These are phyloP conservation scores for Dioctria linearis DNA, from an alignment of 2,888 invertebrate genomes.

Conservation along the genomic window DNA sequence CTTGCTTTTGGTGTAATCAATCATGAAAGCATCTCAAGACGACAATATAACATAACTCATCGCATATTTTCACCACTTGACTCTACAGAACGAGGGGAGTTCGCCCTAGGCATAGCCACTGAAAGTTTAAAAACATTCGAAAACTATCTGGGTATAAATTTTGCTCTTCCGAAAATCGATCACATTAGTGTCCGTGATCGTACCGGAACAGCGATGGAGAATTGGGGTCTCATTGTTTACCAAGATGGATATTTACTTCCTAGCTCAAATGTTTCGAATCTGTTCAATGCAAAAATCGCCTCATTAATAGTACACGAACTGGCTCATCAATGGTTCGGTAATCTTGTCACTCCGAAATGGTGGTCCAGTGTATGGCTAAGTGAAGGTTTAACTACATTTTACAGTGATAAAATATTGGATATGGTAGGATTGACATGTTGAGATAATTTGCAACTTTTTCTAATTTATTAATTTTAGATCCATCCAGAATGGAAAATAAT, in stretches of 20 bases:
- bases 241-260: slow-evolving; percentile 67
- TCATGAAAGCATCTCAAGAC: slow-evolving; percentile 67
- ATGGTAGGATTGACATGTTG: slow-evolving; percentile 59
- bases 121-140: slow-evolving; percentile 79
- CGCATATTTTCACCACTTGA: slow-evolving; percentile 56
- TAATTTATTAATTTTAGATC: background rate
- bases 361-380: slow-evolving; percentile 77
- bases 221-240: slow-evolving; percentile 89
- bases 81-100: slow-evolving; percentile 71
- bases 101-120: slow-evolving; percentile 82
- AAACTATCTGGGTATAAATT: slow-evolving; percentile 81
- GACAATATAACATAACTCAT: slow-evolving; percentile 34
- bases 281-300: slow-evolving; percentile 68
- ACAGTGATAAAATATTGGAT: slow-evolving; percentile 77
- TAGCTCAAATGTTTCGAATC: slow-evolving; percentile 58
- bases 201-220: slow-evolving; percentile 91
- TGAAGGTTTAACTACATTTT: slow-evolving; percentile 81
- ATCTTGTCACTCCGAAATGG: slow-evolving; percentile 80
- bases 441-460: background rate
- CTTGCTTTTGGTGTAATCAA: slow-evolving; percentile 84
- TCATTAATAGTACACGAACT: slow-evolving; percentile 77
- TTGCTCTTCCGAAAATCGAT: slow-evolving; percentile 86
- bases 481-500: slow-evolving; percentile 9
- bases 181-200: slow-evolving; percentile 91
- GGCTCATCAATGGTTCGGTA: slow-evolving; percentile 87